A percentile compares a stretch with the other conserved stretches of the same genome.
These are phyloP conservation scores for Athalia circularis DNA, from an alignment of 2,888 invertebrate species.

Conservation along the genomic window DNA sequence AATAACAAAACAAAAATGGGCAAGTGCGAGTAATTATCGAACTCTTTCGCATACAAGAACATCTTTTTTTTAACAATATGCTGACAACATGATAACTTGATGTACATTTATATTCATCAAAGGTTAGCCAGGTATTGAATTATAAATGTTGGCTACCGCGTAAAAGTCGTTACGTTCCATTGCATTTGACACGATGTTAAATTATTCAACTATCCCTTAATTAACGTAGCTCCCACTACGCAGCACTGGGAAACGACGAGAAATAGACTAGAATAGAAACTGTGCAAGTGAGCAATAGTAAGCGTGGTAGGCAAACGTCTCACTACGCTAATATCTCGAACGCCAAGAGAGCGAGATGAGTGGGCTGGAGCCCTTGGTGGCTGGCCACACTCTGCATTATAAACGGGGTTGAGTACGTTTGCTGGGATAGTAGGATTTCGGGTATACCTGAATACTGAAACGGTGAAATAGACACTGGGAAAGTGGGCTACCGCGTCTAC, in stretches of 20 bases:
- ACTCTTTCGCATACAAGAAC: too few relatives aligned
- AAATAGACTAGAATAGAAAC: neutral
- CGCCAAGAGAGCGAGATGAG: slow-evolving; percentile 14
- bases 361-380: slow-evolving; percentile 20
- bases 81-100: neutral
- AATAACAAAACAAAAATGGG: too few relatives aligned
- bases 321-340: slow-evolving; percentile 36
- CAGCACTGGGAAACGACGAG: neutral
- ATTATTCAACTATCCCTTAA: slow-evolving; percentile 18
- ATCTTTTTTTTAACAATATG: neutral
- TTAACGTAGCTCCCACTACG: neutral
- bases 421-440: slow-evolving; percentile 31
- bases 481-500: slow-evolving; percentile 41
- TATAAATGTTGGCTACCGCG: slow-evolving; percentile 2
- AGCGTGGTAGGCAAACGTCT: slow-evolving; percentile 27
- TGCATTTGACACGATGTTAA: slow-evolving; percentile 17
- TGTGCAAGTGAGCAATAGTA: neutral
- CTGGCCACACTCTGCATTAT: slow-evolving; percentile 33
- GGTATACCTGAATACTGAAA: slow-evolving; percentile 39
- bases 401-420: slow-evolving; percentile 39
- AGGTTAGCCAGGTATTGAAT: neutral
- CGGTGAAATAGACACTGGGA: slow-evolving; percentile 36
- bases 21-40: neutral
- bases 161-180: slow-evolving; percentile 6
- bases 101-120: neutral